These are phyloP conservation scores for Agrochola lota DNA, from an alignment of 2,888 invertebrate genomes.

Conservation along the genomic window DNA sequence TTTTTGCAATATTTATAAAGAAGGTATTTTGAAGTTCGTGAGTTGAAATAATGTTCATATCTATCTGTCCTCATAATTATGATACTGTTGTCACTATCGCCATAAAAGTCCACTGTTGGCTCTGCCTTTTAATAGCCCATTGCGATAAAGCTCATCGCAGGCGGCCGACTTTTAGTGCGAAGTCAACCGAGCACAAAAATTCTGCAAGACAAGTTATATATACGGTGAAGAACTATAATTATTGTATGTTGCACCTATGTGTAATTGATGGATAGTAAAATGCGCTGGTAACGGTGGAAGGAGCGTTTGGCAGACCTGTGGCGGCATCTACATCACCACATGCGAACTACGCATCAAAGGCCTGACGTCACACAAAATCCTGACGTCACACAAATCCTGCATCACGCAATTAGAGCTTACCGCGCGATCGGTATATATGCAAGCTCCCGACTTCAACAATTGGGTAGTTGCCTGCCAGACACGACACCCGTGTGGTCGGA, in stretches of 20 bases:
- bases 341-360: no score
- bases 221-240: neutral
- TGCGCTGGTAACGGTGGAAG: neutral
- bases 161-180: neutral
- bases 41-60: conserved; percentile 5
- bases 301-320: no score
- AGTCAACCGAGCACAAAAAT: neutral
- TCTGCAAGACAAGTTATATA: neutral
- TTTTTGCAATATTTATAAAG: neutral
- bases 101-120: conserved; percentile 24
- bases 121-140: conserved; percentile 41
- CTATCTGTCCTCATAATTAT: conserved; percentile 26
- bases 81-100: conserved; percentile 13
- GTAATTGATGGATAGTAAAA: neutral
- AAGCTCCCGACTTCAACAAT: no score
- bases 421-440: no score
- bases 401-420: no score
- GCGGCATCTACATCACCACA: no score
- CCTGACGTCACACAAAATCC: no score
- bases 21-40: no score
- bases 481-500: no score
- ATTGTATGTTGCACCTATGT: neutral
- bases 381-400: no score
- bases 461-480: no score
- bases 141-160: conserved; percentile 24